Evolutionary conservation across 2,113 vertebrate genomes (phyloP), one percentile per base, ranked within the genome.

Genomic region (Vulpes ferrilata): DNA sequence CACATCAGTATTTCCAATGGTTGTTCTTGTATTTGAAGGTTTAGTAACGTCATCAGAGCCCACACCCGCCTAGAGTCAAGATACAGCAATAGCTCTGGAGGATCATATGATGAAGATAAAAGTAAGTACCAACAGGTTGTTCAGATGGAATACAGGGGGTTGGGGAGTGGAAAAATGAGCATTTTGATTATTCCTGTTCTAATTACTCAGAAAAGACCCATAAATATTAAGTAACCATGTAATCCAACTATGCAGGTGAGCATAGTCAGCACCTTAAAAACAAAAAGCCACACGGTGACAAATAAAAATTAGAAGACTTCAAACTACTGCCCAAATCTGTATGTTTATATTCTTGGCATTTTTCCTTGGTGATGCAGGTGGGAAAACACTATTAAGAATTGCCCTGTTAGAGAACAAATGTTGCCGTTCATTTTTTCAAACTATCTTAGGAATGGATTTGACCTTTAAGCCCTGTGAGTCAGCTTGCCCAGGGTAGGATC

Each of bases 11-110:
- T 96, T 30, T 88, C 92, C 32, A 1, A 97, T 11, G 13, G 4
- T 51, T 83, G 80, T 96, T 96, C 81, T 98, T 96, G 2, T 91
- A 11, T 98, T 98, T 95, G 67, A 98, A 99, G 99, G 98, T 99
- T 99, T 88, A 98, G 99, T 95, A 99, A 99, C n/a, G 98, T 99
- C 94, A 99, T 99, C 92, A 99, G 99, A 98, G 99, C 99, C 92
- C 99, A 99, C 97, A 99, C 99, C 57, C 99, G 99, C 53, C 99
- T 99, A 55, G 99, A 99, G 97, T 99, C 99, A n/a, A 99, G 99
- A 96, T 99, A 99, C 98, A 99, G 99, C 98, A 99, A 99, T 98
- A 99, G 99, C 97, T 99, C 99, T 0, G 99, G 99, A 98, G 99
- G 99, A 81, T 99, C 99, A 8, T 99, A 99, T 0, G 99, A 99